These are phyloP conservation scores for Entomobrya proxima DNA, from an alignment of 2,888 invertebrate species.

Conservation along the genomic window DNA sequence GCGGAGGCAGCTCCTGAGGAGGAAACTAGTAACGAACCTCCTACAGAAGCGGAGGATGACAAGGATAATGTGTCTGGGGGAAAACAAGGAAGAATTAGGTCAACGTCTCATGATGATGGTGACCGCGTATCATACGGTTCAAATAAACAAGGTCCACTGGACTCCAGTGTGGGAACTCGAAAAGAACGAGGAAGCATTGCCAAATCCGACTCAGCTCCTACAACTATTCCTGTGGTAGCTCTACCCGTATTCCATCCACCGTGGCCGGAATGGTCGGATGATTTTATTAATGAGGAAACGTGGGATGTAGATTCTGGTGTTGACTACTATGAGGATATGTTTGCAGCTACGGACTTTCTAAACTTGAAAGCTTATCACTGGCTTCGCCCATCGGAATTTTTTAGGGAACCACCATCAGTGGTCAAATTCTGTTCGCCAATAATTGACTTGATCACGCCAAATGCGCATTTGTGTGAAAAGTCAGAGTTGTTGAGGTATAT, in stretches of 20 bases:
- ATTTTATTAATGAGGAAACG: constrained; percentile 39
- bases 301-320: constrained; percentile 39
- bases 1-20: too few species aligned
- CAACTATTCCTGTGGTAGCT: background rate
- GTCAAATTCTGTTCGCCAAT: constrained; percentile 23
- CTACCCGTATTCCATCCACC: constrained; percentile 44
- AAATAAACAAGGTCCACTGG: background rate
- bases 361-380: constrained; percentile 53
- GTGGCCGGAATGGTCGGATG: constrained; percentile 67
- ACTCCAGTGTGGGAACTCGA: background rate
- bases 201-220: background rate
- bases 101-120: background rate
- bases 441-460: constrained; percentile 64
- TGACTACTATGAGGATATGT: constrained; percentile 57
- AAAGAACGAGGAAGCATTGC: background rate
- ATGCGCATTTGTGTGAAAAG: constrained; percentile 63
- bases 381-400: constrained; percentile 60
- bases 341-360: constrained; percentile 32
- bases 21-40: background rate
- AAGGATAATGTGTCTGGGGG: background rate
- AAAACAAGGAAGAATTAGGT: background rate
- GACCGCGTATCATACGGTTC: background rate
- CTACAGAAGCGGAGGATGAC: background rate
- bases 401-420: constrained; percentile 34
- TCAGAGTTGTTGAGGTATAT: constrained; percentile 59